Percentiles rank a stretch among this genome's conserved stretches.
phyloP scores from a whole-genome alignment of 2,797 vertebrate genomes.

The Phalloptychus januarius region DNA sequence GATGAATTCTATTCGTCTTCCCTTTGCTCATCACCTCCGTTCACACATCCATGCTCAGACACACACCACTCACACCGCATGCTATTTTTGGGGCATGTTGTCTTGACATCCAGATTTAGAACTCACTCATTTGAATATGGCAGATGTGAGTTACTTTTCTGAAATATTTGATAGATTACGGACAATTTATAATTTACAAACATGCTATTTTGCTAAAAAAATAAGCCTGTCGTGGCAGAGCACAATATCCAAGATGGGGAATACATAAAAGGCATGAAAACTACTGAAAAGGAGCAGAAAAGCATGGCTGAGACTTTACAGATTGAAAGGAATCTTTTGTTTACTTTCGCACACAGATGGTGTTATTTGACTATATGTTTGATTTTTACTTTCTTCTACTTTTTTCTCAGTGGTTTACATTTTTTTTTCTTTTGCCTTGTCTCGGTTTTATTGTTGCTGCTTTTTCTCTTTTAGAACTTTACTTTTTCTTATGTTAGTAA shows the following conservation, averaged over 20 bases:
- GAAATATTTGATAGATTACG: neutral
- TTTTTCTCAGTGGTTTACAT: neutral
- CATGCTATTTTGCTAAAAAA: neutral
- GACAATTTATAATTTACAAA: neutral
- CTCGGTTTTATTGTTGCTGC: neutral
- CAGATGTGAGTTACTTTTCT: slow-evolving; percentile 27
- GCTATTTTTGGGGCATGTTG: slow-evolving; percentile 47
- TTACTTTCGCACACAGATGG: neutral
- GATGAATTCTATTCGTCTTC: slow-evolving; percentile 57
- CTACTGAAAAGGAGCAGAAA: neutral
- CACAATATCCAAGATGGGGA: neutral
- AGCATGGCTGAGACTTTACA: neutral
- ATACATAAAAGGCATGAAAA: neutral
- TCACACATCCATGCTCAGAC: slow-evolving; percentile 8
- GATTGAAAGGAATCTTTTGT: neutral
- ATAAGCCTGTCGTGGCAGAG: neutral
- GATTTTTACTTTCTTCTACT: neutral
- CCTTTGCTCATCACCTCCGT: slow-evolving; percentile 31
- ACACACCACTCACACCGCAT: slow-evolving; percentile 11
- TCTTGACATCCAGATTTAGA: slow-evolving; percentile 53
- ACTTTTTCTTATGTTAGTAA: neutral
- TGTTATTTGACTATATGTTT: neutral
- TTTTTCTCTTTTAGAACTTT: neutral
- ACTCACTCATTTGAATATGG: slow-evolving; percentile 27
- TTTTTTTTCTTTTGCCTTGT: neutral